Conservation (phyloP, 1,140 invertebrate genomes). For the Formica exsecta region DNA sequence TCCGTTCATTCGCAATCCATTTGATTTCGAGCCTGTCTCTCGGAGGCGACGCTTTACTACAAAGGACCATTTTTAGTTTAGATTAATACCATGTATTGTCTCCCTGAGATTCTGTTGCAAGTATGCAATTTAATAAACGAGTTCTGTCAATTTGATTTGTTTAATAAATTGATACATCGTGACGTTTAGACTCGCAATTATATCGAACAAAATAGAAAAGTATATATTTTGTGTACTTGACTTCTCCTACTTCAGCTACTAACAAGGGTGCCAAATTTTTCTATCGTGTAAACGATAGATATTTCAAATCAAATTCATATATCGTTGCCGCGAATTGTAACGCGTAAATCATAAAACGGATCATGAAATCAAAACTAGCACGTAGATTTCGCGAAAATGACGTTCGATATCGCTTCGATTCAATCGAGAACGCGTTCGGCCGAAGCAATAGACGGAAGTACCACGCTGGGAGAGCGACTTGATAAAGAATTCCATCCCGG, state of each 20-base stretch:
- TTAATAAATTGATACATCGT: not conserved
- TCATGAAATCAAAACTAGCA: constrained; percentile 30
- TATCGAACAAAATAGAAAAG: not conserved
- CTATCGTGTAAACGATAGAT: too few relatives aligned
- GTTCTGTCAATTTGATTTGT: not conserved
- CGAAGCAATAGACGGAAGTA: constrained; percentile 73
- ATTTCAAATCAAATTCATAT: too few relatives aligned
- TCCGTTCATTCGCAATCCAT: constrained; percentile 73
- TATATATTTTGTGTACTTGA: not conserved
- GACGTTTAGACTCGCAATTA: not conserved
- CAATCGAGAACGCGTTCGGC: constrained; percentile 47
- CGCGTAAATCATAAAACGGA: not conserved
- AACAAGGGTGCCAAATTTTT: not conserved
- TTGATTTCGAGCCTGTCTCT: constrained; percentile 61
- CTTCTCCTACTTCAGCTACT: not conserved
- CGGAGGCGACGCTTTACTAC: constrained; percentile 65
- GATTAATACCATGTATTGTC: constrained; percentile 73
- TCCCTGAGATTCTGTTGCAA: not conserved
- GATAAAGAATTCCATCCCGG: constrained; percentile 76
- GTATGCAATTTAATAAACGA: constrained; percentile 24
- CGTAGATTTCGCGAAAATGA: constrained; percentile 38
- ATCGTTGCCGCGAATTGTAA: too few relatives aligned
- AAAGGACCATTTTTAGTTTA: constrained; percentile 76
- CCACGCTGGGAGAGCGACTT: constrained; percentile 58
- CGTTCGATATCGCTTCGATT: constrained; percentile 64